Conservation (phyloP, 2,113 vertebrate genomes). For the Peromyscus polionotus region DNA sequence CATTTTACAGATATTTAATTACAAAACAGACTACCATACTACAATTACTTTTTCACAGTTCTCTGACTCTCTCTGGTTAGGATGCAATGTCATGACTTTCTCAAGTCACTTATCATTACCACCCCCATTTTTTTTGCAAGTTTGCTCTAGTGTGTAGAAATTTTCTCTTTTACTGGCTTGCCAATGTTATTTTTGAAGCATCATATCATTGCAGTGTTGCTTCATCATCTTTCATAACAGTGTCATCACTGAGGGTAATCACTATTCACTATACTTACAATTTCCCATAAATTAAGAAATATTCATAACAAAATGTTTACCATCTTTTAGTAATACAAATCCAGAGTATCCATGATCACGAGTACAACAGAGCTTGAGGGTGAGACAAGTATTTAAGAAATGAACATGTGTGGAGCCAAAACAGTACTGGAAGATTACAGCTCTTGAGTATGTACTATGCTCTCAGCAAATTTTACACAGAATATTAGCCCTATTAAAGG, state of each 20-base stretch:
- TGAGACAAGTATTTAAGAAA: not conserved
- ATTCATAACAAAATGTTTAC: not conserved
- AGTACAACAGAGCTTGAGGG: not conserved
- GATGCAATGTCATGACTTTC: not conserved
- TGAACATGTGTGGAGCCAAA: not conserved
- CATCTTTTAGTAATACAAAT: not conserved
- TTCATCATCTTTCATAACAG: not conserved
- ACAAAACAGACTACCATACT: not conserved
- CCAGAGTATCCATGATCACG: not conserved
- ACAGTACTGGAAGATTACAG: not conserved
- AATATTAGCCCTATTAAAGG: slow-evolving; percentile 15
- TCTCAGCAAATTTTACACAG: not conserved
- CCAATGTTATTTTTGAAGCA: not conserved
- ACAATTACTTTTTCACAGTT: not conserved
- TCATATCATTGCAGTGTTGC: not conserved
- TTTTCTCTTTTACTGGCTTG: not conserved
- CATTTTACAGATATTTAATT: not conserved
- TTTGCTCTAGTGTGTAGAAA: not conserved
- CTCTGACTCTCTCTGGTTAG: not conserved
- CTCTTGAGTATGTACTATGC: not conserved
- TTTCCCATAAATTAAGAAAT: not conserved
- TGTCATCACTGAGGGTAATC: not conserved
- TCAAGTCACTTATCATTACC: not conserved
- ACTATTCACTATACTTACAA: not conserved
- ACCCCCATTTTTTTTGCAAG: not conserved